Evolutionary conservation across 2,797 vertebrate species (phyloP).

Genomic region (Sparus aurata): DNA sequence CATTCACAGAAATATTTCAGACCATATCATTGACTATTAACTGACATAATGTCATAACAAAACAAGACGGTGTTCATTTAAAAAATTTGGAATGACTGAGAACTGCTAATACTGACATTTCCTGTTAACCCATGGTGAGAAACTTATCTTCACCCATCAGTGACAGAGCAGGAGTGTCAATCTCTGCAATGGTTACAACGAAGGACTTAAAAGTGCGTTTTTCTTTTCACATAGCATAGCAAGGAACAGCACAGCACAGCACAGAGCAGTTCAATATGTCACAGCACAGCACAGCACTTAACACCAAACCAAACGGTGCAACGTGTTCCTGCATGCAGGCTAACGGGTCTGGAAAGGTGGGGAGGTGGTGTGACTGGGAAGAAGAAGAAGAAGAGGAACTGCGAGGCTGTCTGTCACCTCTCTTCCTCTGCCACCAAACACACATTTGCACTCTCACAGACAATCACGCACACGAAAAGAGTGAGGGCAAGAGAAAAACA

Average conservation of each 20-base stretch:
- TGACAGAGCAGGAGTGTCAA: slow-evolving; percentile 50
- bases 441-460: slow-evolving; percentile 22
- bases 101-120: not conserved
- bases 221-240: slow-evolving; percentile 10
- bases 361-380: slow-evolving; percentile 28
- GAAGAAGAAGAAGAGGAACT: slow-evolving; percentile 57
- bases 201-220: not conserved
- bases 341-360: slow-evolving; percentile 30
- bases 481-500: slow-evolving; percentile 28
- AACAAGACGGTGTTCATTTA: not conserved
- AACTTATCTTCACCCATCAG: slow-evolving; percentile 21
- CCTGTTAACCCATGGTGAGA: not conserved
- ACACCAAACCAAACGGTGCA: slow-evolving; percentile 46
- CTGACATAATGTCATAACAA: not conserved
- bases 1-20: too few species aligned
- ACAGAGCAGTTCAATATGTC: slow-evolving; percentile 8
- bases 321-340: slow-evolving; percentile 71
- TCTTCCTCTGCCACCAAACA: slow-evolving; percentile 40
- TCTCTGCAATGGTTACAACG: slow-evolving; percentile 17
- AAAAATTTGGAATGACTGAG: not conserved
- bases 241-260: slow-evolving; percentile 38
- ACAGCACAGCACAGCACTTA: slow-evolving; percentile 41
- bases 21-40: not conserved
- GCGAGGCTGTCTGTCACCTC: slow-evolving; percentile 31
- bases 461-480: slow-evolving; percentile 16